These are phyloP conservation scores for Chiloscyllium punctatum DNA, from an alignment of 2,797 vertebrate species.

Conservation along the genomic window DNA sequence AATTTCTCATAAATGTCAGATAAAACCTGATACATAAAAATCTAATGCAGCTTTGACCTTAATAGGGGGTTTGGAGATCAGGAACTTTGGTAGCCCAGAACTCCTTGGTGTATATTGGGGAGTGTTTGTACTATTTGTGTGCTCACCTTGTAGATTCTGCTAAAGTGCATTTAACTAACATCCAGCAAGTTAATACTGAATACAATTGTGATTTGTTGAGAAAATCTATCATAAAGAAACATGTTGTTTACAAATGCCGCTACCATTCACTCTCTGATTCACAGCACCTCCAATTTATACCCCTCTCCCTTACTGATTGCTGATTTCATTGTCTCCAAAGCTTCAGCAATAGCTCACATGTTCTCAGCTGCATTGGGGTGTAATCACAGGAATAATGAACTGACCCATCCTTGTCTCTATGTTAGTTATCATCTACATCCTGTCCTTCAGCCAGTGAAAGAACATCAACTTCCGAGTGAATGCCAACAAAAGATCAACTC, in stretches of 20 bases:
- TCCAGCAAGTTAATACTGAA: background rate
- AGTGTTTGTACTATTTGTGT: too few relatives aligned
- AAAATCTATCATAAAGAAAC: background rate
- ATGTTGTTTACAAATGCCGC: background rate
- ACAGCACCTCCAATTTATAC: background rate
- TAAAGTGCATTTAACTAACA: background rate
- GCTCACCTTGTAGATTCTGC: background rate
- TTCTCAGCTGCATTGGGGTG: background rate
- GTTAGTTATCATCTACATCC: background rate
- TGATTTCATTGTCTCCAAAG: background rate
- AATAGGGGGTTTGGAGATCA: slow-evolving; percentile 2
- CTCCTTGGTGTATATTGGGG: background rate
- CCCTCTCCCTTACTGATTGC: background rate
- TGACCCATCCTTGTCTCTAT: background rate
- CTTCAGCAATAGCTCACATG: background rate
- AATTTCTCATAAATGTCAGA: slow-evolving; percentile 19
- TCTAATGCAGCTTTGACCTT: slow-evolving; percentile 1
- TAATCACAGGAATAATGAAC: too few relatives aligned
- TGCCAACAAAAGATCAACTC: background rate
- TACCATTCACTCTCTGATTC: background rate
- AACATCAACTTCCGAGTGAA: background rate
- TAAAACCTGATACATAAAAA: slow-evolving; percentile 3
- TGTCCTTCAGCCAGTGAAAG: background rate
- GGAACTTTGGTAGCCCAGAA: background rate
- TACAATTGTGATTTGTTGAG: background rate